Conservation (phyloP, 2,113 vertebrate genomes). For the Talpa occidentalis region DNA sequence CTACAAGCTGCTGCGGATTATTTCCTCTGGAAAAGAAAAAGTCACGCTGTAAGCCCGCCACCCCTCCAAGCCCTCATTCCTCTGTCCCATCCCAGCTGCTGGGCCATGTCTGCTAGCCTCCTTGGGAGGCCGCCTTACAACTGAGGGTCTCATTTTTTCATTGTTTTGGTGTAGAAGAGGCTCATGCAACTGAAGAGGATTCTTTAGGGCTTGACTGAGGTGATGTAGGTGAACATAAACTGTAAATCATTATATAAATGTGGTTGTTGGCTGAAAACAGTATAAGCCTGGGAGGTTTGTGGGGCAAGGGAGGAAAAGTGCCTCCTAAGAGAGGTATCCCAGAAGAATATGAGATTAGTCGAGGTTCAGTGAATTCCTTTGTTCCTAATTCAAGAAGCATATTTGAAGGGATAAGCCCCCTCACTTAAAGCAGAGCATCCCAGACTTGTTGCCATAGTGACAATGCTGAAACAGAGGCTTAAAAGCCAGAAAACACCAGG, state of each 20-base stretch:
- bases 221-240: not conserved
- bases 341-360: slow-evolving; percentile 86
- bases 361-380: slow-evolving; percentile 87
- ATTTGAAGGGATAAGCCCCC: slow-evolving; percentile 84
- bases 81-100: not conserved
- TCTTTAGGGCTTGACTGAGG: not conserved
- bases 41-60: not conserved
- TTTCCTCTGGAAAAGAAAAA: slow-evolving; percentile 22
- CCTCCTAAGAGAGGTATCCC: slow-evolving; percentile 70
- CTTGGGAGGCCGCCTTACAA: not conserved
- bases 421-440: slow-evolving; percentile 84
- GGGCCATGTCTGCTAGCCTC: not conserved
- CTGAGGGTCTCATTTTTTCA: not conserved
- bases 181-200: not conserved
- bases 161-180: not conserved
- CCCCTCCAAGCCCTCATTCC: not conserved
- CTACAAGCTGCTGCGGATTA: not conserved
- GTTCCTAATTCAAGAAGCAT: slow-evolving; percentile 82
- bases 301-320: slow-evolving; percentile 45
- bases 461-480: slow-evolving; percentile 81
- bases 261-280: not conserved
- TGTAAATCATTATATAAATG: not conserved
- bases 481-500: slow-evolving; percentile 76
- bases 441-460: slow-evolving; percentile 85
- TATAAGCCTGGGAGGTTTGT: slow-evolving; percentile 70